Evolutionary conservation across 2,113 vertebrate genomes (phyloP).

Genomic region (Ploceus nigricollis): DNA sequence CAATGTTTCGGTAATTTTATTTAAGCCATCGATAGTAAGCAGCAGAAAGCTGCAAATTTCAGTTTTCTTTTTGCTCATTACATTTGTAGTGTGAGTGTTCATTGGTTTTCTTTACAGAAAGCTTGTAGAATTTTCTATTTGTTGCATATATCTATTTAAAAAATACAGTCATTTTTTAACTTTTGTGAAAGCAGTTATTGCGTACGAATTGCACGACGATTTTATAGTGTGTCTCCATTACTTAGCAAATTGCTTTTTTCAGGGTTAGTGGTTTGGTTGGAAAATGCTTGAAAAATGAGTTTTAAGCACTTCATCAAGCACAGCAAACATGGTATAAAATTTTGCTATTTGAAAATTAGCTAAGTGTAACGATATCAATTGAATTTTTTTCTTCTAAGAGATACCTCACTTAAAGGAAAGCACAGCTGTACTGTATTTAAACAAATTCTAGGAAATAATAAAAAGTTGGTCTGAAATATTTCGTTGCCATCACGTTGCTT

Average conservation of each 20-base stretch:
- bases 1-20: constrained; percentile 43
- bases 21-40: constrained; percentile 38
- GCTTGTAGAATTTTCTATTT: constrained; percentile 33
- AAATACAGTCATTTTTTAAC: neutral
- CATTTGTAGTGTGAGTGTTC: neutral
- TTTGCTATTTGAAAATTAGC: constrained; percentile 31
- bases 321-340: constrained; percentile 61
- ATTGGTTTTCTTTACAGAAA: constrained; percentile 38
- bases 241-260: constrained; percentile 10
- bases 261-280: constrained; percentile 63
- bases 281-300: constrained; percentile 43
- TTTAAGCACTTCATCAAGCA: constrained; percentile 68
- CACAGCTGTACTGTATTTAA: constrained; percentile 73
- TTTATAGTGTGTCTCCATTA: constrained; percentile 49
- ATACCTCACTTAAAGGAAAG: constrained; percentile 80
- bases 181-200: neutral
- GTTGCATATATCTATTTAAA: constrained; percentile 31
- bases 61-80: neutral
- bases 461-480: constrained; percentile 40
- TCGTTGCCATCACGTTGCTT: constrained; percentile 52
- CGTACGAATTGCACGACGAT: constrained; percentile 2
- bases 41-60: constrained; percentile 32
- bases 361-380: constrained; percentile 44
- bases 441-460: constrained; percentile 43
- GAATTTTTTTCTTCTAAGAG: constrained; percentile 63